These are phyloP conservation scores for Hipposideros larvatus DNA, from an alignment of 2,797 vertebrate species.

Conservation along the genomic window DNA sequence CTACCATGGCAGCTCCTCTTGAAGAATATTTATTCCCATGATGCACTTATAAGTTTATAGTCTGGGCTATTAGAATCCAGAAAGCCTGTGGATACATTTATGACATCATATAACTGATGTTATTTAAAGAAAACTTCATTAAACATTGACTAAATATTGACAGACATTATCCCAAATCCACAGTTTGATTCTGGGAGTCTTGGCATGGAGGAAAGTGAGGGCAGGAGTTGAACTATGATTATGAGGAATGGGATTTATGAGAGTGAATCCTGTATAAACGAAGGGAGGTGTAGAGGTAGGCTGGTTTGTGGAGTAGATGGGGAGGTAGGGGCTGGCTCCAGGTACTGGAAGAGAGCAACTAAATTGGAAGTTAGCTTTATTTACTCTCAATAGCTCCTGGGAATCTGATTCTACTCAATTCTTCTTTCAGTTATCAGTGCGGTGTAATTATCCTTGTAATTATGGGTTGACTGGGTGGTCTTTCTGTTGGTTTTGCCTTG, in stretches of 20 bases:
- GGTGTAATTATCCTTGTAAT: neutral
- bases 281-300: neutral
- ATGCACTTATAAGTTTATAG: neutral
- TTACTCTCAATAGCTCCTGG: neutral
- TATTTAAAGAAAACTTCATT: constrained; percentile 45
- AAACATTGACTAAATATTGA: neutral
- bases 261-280: neutral
- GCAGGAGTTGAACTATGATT: neutral
- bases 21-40: neutral
- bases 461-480: too few species aligned
- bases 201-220: neutral
- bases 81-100: neutral
- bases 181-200: neutral
- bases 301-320: neutral
- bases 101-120: neutral
- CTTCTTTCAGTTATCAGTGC: neutral
- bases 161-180: neutral
- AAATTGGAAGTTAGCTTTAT: neutral
- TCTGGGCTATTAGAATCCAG: neutral
- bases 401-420: neutral
- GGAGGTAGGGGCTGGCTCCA: neutral
- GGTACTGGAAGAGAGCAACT: neutral
- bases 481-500: neutral
- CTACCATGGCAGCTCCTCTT: neutral
- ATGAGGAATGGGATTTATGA: neutral